Conservation (phyloP, 2,888 invertebrate genomes). For the Drosophila conformis region DNA sequence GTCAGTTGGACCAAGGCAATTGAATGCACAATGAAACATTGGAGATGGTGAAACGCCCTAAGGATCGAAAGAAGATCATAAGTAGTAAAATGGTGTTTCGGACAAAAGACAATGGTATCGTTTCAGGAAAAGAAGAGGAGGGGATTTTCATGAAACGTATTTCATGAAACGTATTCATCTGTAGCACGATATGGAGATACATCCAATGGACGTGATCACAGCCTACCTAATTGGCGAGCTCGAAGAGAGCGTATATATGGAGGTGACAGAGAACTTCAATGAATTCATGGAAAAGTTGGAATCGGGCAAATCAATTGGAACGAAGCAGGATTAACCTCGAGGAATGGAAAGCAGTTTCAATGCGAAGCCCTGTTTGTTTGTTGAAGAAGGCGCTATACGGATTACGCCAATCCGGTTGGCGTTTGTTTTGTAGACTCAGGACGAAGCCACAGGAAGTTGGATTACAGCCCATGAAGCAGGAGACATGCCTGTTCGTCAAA, state of each 20-base stretch:
- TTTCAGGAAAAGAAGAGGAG: background rate
- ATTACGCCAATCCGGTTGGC: background rate
- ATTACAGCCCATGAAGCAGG: conserved; percentile 1
- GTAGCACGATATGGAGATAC: background rate
- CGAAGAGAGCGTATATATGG: background rate
- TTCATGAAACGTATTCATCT: background rate
- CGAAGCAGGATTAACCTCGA: background rate
- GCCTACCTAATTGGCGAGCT: background rate
- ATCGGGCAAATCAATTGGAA: background rate
- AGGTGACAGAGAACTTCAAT: background rate
- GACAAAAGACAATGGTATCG: too few species aligned
- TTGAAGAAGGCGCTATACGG: background rate
- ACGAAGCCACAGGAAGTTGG: conserved; percentile 1
- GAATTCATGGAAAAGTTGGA: background rate
- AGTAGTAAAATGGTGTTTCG: too few species aligned
- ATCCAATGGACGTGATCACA: background rate
- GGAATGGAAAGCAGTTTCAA: background rate
- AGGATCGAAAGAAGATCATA: background rate
- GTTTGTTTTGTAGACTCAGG: background rate
- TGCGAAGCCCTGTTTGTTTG: background rate
- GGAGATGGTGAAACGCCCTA: background rate
- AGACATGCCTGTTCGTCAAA: conserved; percentile 3
- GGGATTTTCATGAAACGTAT: background rate
- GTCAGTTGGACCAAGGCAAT: background rate
- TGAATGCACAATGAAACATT: background rate